A percentile compares a stretch with the other conserved stretches of the same genome.
Conservation (phyloP, 2,888 invertebrate species). For the Serrognathus titanus region DNA sequence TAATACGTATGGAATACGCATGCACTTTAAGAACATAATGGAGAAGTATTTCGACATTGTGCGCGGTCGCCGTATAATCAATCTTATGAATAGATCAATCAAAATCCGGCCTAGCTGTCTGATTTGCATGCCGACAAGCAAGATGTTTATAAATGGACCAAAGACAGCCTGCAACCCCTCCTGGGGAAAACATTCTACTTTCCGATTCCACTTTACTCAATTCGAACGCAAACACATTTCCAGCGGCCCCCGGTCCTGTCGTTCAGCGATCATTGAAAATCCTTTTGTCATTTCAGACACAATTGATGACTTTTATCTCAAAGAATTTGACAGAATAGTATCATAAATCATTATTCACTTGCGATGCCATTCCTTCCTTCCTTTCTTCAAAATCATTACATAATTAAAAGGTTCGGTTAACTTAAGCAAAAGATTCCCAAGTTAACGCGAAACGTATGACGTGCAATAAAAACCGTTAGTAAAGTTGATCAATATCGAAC, state of each 20-base stretch:
- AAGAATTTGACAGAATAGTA: slow-evolving; percentile 19
- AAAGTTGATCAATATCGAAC: too few species aligned
- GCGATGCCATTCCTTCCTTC: too few species aligned
- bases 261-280: slow-evolving; percentile 18
- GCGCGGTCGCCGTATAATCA: slow-evolving; percentile 46
- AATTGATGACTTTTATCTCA: slow-evolving; percentile 21
- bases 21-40: slow-evolving; percentile 33
- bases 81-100: slow-evolving; percentile 52
- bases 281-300: slow-evolving; percentile 18
- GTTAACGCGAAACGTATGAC: too few species aligned
- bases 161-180: slow-evolving; percentile 40
- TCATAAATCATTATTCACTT: slow-evolving; percentile 17
- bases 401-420: too few species aligned
- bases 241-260: slow-evolving; percentile 9
- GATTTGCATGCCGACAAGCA: slow-evolving; percentile 51
- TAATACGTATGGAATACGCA: slow-evolving; percentile 1
- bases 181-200: slow-evolving; percentile 25
- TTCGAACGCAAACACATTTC: slow-evolving; percentile 30
- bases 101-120: slow-evolving; percentile 49
- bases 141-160: slow-evolving; percentile 51
- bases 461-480: too few species aligned
- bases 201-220: slow-evolving; percentile 31
- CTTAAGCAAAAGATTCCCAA: too few species aligned
- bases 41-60: slow-evolving; percentile 41
- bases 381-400: too few species aligned